Base-by-base conservation (phyloP, 2,888 invertebrate species). In the Tiphia femorata region DNA sequence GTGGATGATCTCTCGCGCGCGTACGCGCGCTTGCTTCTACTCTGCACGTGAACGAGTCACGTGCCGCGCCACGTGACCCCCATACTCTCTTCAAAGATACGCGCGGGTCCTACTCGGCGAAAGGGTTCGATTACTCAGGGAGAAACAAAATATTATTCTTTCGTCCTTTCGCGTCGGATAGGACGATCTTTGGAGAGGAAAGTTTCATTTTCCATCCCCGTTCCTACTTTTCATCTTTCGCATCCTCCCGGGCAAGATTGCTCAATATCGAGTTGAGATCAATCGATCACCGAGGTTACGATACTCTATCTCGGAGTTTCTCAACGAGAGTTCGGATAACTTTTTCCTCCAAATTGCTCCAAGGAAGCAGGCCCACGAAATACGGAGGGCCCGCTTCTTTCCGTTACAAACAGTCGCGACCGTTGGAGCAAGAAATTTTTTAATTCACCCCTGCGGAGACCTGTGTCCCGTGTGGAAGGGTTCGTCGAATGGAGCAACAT, bases 131-230 rank as follows among this genome's bases (percentile, higher is more conserved):
- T 4, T 41, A 35, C 17, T 30, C 21, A 38, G 48, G 25, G 67
- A 74, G 67, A 66, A 65, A 74, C 64, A 75, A n/a, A n/a, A 75
- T 78, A 73, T 79, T 78, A 70, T 77, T 74, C 68, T 74, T 64
- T 68, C 47, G 44, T n/a, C 33, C 3, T 42, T 52, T 52, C 42
- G 1, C n/a, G n/a, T n/a, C n/a, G n/a, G n/a, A n/a, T n/a, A n/a
- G n/a, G n/a, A n/a, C n/a, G n/a, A n/a, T n/a, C n/a, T n/a, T n/a
- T n/a, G n/a, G n/a, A n/a, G n/a, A n/a, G n/a, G n/a, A n/a, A n/a
- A n/a, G n/a, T n/a, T n/a, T n/a, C n/a, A n/a, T n/a, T n/a, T n/a
- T n/a, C n/a, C n/a, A n/a, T n/a, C n/a, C n/a, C n/a, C n/a, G n/a
- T n/a, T n/a, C n/a, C n/a, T n/a, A n/a, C n/a, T n/a, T n/a, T n/a